Conservation (phyloP, 2,113 vertebrate species). For the Amia ocellicauda region DNA sequence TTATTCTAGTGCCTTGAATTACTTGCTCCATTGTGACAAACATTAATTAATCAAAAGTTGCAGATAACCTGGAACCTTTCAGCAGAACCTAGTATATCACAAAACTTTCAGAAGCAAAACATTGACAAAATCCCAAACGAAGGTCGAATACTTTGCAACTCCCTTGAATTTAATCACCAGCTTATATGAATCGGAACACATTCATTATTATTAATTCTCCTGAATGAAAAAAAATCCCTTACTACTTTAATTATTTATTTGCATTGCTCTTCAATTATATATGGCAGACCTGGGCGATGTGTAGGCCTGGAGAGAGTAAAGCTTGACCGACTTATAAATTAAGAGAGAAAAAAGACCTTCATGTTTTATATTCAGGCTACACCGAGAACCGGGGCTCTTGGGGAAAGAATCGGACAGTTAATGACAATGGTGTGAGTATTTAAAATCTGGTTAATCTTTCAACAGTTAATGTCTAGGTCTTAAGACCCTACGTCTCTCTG, state of each 20-base stretch:
- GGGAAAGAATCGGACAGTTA: slow-evolving; percentile 33
- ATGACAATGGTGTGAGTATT: slow-evolving; percentile 55
- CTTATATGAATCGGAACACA: slow-evolving; percentile 43
- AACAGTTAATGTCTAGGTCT: too few relatives aligned
- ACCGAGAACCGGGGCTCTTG: slow-evolving; percentile 39
- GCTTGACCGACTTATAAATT: slow-evolving; percentile 57
- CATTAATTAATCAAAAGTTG: too few relatives aligned
- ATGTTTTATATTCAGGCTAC: slow-evolving; percentile 61
- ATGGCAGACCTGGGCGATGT: slow-evolving; percentile 54
- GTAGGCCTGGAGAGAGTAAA: slow-evolving; percentile 48
- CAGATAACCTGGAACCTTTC: neutral
- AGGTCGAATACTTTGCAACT: neutral
- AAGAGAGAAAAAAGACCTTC: slow-evolving; percentile 51
- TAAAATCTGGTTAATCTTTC: slow-evolving; percentile 22
- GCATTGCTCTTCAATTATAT: slow-evolving; percentile 60
- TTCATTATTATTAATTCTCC: slow-evolving; percentile 52
- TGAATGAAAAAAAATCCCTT: slow-evolving; percentile 29
- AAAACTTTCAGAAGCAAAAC: neutral
- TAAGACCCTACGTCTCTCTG: too few relatives aligned
- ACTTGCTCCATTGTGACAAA: too few relatives aligned
- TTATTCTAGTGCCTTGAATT: too few relatives aligned
- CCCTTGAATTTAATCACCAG: slow-evolving; percentile 24
- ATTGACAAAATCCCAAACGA: neutral
- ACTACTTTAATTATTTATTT: slow-evolving; percentile 63
- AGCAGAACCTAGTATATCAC: neutral